Evolutionary conservation across 2,113 vertebrate genomes (phyloP).

Genomic region (Hydrochoerus hydrochaeris): DNA sequence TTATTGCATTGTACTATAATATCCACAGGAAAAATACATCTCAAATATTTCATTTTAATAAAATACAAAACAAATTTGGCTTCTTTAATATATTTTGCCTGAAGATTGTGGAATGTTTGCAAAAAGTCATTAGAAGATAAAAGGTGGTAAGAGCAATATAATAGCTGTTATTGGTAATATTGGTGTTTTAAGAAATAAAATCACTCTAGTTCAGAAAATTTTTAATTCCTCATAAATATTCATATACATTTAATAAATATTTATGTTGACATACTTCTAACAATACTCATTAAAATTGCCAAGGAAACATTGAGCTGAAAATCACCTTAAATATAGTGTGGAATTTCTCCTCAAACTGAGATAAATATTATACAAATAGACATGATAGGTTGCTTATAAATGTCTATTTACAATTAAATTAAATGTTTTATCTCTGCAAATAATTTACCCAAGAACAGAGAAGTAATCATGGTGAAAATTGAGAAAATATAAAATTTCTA

Average conservation of each 20-base stretch:
- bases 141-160: conserved; percentile 20
- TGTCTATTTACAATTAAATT: conserved; percentile 27
- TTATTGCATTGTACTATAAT: neutral
- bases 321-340: conserved; percentile 46
- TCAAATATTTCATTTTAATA: conserved; percentile 48
- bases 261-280: conserved; percentile 72
- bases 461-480: neutral
- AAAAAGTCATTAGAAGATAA: conserved; percentile 43
- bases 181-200: conserved; percentile 71
- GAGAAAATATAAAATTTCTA: neutral
- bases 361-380: neutral
- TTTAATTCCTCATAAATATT: conserved; percentile 79
- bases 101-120: conserved; percentile 44
- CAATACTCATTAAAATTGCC: conserved; percentile 76
- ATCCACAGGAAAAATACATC: neutral
- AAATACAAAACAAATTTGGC: conserved; percentile 56
- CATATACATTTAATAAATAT: conserved; percentile 81
- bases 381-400: neutral
- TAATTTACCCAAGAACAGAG: neutral
- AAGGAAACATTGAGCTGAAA: conserved; percentile 76
- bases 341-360: conserved; percentile 48
- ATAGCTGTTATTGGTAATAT: conserved; percentile 65
- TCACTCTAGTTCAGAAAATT: conserved; percentile 75
- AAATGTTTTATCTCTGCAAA: neutral
- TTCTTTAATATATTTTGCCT: conserved; percentile 57